Base-by-base conservation (phyloP, 2,797 vertebrate genomes). In the Neosalanx taihuensis region DNA sequence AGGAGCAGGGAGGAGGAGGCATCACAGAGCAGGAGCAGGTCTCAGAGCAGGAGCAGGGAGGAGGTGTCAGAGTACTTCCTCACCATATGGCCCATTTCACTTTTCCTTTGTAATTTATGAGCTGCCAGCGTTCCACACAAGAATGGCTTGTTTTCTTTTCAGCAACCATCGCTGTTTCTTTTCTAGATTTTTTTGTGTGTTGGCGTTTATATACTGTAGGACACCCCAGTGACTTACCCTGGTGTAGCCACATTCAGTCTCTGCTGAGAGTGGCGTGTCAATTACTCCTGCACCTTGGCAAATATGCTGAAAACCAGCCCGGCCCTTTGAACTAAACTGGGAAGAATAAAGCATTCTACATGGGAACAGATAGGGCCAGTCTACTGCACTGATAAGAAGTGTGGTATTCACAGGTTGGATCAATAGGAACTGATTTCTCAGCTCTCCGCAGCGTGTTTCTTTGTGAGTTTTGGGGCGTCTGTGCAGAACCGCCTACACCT, bases 31-130 rank as follows among this genome's bases (percentile, higher is more conserved):
- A 57, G 6, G 4, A 57, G 13, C 10, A 53, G 51, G 56, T 18
- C 18, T 5, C 4, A 20, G 18, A 59, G 18, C n/a, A 20, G 57
- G 57, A 23, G n/a, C 4, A 57, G 53, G 3, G 3, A 53, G 51
- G 12, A 53, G 3, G 12, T 3, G 2, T 53, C 51, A 53, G 51
- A 33, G 33, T 64, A 51, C 80, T 77, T 84, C 73, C 75, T 82
- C 17, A 72, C 67, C 76, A 80, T 80, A 76, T 59, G 72, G 80
- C 75, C 68, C 56, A 76, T 73, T 81, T 83, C 72, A 84, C 70
- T 57, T 76, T 85, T 87, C 86, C 84, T 69, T 79, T 85, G 74
- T 53, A 71, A 78, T 82, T 83, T 72, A 67, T 79, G 70, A 72
- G 31, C 57, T 46, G 49, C 0, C 37, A 41, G 37, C 10, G 10